Conservation (phyloP, 2,113 vertebrate genomes). For the Salvator merianae region DNA sequence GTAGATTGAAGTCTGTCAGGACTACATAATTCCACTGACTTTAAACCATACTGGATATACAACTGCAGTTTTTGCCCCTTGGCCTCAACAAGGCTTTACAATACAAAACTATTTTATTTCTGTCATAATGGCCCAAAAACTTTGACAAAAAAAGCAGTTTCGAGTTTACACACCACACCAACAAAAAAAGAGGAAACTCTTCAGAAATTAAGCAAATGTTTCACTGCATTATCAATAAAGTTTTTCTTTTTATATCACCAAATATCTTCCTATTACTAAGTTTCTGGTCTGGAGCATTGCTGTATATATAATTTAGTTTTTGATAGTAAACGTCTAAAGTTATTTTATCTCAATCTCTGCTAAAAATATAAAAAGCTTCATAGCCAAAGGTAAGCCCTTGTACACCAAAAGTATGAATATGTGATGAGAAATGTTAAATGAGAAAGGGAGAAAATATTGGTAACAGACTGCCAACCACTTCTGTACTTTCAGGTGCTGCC, state of each 20-base stretch:
- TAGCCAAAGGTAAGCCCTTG: background rate
- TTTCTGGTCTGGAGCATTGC: background rate
- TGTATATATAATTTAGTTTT: background rate
- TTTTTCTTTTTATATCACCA: background rate
- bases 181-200: background rate
- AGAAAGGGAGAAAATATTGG: rapidly evolving
- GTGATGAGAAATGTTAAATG: constrained; percentile 19
- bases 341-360: background rate
- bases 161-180: background rate
- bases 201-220: constrained; percentile 8
- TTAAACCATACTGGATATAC: too few species aligned
- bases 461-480: background rate
- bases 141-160: background rate
- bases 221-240: background rate
- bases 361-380: constrained; percentile 18
- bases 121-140: background rate
- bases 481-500: background rate
- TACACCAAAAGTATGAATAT: background rate
- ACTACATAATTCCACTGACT: too few species aligned
- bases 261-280: background rate
- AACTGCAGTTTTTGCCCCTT: too few species aligned
- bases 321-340: constrained; percentile 8
- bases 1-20: too few species aligned
- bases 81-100: background rate
- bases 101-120: background rate